Percentiles rank a stretch among this genome's conserved stretches.
phyloP scores from a whole-genome alignment of 2,888 invertebrate species.

The Sesia bembeciformis region DNA sequence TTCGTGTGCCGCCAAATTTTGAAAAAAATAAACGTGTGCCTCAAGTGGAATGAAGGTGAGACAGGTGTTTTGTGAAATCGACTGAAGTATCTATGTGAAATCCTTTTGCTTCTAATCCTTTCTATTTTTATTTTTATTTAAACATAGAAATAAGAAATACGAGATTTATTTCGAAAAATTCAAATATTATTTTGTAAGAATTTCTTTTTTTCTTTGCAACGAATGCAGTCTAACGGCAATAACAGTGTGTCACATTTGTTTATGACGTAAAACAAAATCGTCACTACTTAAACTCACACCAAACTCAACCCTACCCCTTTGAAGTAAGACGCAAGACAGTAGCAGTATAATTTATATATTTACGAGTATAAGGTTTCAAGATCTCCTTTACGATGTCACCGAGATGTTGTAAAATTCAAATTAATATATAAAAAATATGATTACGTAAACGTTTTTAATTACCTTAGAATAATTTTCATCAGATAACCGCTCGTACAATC shows the following conservation, averaged over 20 bases:
- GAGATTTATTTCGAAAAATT: background rate
- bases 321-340: background rate
- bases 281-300: background rate
- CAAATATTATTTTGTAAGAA: background rate
- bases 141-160: no score
- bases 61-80: no score
- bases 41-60: no score
- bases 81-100: no score
- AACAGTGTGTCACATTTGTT: slow-evolving; percentile 1
- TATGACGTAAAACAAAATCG: background rate
- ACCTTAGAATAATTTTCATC: background rate
- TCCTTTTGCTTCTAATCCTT: no score
- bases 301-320: background rate
- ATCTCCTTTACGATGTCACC: slow-evolving; percentile 3
- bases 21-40: no score
- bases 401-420: slow-evolving; percentile 3
- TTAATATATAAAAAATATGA: slow-evolving; percentile 3
- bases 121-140: no score
- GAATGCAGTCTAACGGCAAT: background rate
- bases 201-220: background rate
- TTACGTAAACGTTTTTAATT: background rate
- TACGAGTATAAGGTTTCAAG: slow-evolving; percentile 3
- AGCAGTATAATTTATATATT: background rate
- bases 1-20: no score
- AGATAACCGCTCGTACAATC: background rate